phyloP scores from a whole-genome alignment of 2,888 invertebrate species.

The Leptodirus hochenwartii region DNA sequence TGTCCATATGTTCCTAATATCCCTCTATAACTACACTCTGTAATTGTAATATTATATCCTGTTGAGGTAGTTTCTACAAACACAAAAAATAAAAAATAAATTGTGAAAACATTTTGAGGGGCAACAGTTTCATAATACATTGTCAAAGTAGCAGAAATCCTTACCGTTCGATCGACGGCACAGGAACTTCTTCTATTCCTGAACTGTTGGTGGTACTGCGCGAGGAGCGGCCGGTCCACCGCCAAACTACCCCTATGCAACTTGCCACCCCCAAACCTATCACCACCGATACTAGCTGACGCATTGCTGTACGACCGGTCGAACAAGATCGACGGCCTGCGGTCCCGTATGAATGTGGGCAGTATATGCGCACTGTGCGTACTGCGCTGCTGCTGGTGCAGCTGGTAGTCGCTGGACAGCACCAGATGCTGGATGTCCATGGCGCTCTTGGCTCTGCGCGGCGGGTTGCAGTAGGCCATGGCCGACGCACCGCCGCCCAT shows the following conservation, averaged over 20 bases:
- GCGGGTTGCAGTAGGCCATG: conserved; percentile 46
- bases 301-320: conserved; percentile 15
- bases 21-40: too few relatives aligned
- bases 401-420: conserved; percentile 20
- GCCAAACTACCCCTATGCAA: conserved; percentile 22
- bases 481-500: conserved; percentile 31
- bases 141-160: too few relatives aligned
- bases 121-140: too few relatives aligned
- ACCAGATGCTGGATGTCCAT: conserved; percentile 65
- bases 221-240: conserved; percentile 19
- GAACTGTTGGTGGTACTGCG: conserved; percentile 16
- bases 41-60: too few relatives aligned
- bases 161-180: conserved; percentile 17
- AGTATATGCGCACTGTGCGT: too few relatives aligned
- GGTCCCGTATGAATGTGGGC: conserved; percentile 21
- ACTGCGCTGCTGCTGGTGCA: too few relatives aligned
- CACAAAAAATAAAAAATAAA: too few relatives aligned
- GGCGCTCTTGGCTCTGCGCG: conserved; percentile 64
- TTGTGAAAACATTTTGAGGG: too few relatives aligned
- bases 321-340: conserved; percentile 18
- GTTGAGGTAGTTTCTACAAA: too few relatives aligned
- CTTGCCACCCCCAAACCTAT: too few relatives aligned
- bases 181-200: conserved; percentile 23
- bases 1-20: conserved; percentile 6
- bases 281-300: too few relatives aligned